Evolutionary conservation across 1,140 invertebrate species (phyloP).

Genomic region (Cephus cinctus): DNA sequence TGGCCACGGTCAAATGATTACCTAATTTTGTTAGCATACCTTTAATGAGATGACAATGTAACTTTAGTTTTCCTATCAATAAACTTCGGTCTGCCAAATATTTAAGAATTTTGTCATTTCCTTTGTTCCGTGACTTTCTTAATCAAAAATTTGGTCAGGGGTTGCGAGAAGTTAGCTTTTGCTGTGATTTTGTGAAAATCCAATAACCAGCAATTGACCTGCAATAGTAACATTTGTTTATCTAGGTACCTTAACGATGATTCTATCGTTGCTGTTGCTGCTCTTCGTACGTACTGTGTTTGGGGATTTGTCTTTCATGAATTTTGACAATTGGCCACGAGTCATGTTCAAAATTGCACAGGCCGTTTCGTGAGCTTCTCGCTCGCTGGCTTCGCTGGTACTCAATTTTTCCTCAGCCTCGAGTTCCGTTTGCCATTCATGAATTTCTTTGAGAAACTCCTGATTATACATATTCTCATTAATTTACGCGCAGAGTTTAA

Average conservation of each 20-base stretch:
- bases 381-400: conserved; percentile 19
- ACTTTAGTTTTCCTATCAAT: neutral
- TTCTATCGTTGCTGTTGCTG: conserved; percentile 9
- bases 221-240: conserved; percentile 3
- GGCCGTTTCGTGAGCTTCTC: conserved; percentile 25
- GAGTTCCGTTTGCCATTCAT: conserved; percentile 7
- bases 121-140: neutral
- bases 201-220: conserved; percentile 22
- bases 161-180: conserved; percentile 16
- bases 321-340: conserved; percentile 21
- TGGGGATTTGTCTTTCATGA: conserved; percentile 18
- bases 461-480: no score
- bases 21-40: neutral
- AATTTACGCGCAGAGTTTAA: neutral
- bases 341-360: conserved; percentile 34
- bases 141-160: conserved; percentile 24
- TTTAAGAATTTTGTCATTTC: no score
- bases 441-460: conserved; percentile 21
- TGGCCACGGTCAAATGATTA: neutral
- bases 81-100: no score
- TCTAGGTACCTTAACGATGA: neutral
- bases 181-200: conserved; percentile 21
- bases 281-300: conserved; percentile 5
- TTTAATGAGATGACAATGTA: neutral
- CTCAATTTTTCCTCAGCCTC: neutral